Evolutionary conservation across 2,888 invertebrate genomes (phyloP), one percentile per base, ranked within the genome.

Genomic region (Scaptomyza reducta): DNA sequence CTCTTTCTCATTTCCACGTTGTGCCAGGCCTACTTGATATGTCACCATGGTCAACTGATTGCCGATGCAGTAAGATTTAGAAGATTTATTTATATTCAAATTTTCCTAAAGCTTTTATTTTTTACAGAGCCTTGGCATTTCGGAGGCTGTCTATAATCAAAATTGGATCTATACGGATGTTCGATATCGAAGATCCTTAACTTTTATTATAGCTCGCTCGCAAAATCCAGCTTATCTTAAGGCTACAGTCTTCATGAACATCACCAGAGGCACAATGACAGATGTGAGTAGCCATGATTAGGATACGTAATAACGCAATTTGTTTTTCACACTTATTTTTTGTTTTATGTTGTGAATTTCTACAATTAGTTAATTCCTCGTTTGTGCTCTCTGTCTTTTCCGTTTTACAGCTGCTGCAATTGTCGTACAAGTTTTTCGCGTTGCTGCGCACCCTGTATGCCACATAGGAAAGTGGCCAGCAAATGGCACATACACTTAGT

Each of bases 341-440:
- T 22, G 22, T 27, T 45, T 22, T 4, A 1, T 22, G 7, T 11
- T 0, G 3, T 27, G 27, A 5, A 45, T 11, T 11, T 2, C 22
- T 0, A 1, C 22, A 3, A 22, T 22, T 22, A 22, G 2, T 13
- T 25, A 4, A 22, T 18, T 6, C 0, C 7, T 1, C 3, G 25
- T 42, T 51, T 1, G n/a, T 14, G 22, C 22, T 22, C 22, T 22
- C 22, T 22, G 22, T 22, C 22, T 22, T 22, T 22, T 22, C 5
- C 22, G 16, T 45, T 54, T 64, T 71, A 1, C 56, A 91, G 90
- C 78, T 90, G 2, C 74, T 89, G 29, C 89, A 90, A 51, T 57
- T 90, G n/a, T 90, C 90, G 5, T 90, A 90, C 61, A 89, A 90
- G 62, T 90, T 90, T 63, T 91, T 89, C 64, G 89, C 90, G 0